These are phyloP conservation scores for Heliconius hortense DNA, from an alignment of 2,888 invertebrate genomes.

Conservation along the genomic window DNA sequence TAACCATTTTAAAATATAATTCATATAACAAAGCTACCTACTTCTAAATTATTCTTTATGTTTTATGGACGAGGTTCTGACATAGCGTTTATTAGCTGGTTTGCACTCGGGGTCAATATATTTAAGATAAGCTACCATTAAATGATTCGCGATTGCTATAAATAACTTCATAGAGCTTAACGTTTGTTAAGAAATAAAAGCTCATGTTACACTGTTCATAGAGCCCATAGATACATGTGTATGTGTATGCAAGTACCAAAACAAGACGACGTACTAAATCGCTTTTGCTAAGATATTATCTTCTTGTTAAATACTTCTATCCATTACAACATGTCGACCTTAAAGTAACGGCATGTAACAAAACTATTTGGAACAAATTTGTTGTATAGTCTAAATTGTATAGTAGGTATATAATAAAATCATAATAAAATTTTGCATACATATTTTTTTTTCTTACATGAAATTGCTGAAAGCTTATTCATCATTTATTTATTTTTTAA, in stretches of 20 bases:
- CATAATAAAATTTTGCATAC: too few relatives aligned
- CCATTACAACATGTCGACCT: slow-evolving; percentile 76
- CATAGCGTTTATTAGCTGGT: slow-evolving; percentile 61
- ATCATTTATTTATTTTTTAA: too few relatives aligned
- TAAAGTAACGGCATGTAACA: slow-evolving; percentile 67
- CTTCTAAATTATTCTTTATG: slow-evolving; percentile 76
- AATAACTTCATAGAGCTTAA: slow-evolving; percentile 36
- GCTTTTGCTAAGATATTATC: slow-evolving; percentile 82
- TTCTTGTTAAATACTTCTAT: slow-evolving; percentile 80
- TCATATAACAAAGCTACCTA: neutral
- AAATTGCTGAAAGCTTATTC: too few relatives aligned
- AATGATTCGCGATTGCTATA: slow-evolving; percentile 55
- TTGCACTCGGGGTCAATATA: slow-evolving; percentile 78
- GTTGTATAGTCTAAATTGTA: slow-evolving; percentile 43
- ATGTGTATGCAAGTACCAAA: slow-evolving; percentile 73
- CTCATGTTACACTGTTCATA: slow-evolving; percentile 57
- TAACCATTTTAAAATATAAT: neutral
- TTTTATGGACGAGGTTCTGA: slow-evolving; percentile 78
- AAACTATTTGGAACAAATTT: slow-evolving; percentile 64
- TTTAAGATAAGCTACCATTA: slow-evolving; percentile 66
- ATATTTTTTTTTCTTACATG: too few relatives aligned
- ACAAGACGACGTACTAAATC: slow-evolving; percentile 80
- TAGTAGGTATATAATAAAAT: too few relatives aligned
- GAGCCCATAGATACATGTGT: slow-evolving; percentile 61
- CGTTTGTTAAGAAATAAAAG: slow-evolving; percentile 44